Percentiles rank a stretch among this genome's conserved stretches.
phyloP scores from a whole-genome alignment of 2,888 invertebrate genomes.

The Galerucella calmariensis region DNA sequence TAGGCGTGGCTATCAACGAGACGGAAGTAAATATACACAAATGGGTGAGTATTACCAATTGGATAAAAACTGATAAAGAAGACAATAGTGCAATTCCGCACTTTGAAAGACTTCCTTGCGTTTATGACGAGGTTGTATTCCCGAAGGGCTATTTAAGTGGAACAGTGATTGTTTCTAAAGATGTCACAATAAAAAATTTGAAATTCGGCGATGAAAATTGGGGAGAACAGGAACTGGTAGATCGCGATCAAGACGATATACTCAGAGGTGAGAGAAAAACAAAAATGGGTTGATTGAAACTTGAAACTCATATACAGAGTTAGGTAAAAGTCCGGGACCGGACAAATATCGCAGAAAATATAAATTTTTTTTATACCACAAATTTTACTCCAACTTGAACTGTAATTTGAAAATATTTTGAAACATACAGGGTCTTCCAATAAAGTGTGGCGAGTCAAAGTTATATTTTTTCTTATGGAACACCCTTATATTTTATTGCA shows the following conservation, averaged over 20 bases:
- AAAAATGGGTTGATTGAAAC: no score
- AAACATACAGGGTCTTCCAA: no score
- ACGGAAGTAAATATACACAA: conserved; percentile 22
- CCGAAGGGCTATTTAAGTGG: conserved; percentile 42
- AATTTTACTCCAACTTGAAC: no score
- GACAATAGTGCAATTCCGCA: conserved; percentile 68
- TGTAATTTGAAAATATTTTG: no score
- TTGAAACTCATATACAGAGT: no score
- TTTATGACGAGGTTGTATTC: conserved; percentile 65
- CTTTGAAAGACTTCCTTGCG: conserved; percentile 66
- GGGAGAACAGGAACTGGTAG: conserved; percentile 21
- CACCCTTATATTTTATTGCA: no score
- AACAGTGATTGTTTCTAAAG: neutral
- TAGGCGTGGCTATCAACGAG: conserved; percentile 15
- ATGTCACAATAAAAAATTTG: conserved; percentile 30
- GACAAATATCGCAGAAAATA: no score
- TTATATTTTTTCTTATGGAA: no score
- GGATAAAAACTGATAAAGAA: conserved; percentile 60
- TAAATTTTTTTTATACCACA: no score
- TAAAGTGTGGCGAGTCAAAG: no score
- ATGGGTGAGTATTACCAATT: conserved; percentile 65
- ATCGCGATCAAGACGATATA: neutral
- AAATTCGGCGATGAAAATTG: conserved; percentile 36
- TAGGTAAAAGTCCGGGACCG: no score
- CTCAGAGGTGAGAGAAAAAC: conserved; percentile 10